Percentiles rank a stretch among this genome's conserved stretches.
Evolutionary conservation across 2,797 vertebrate genomes (phyloP).

Genomic region (Chaetophractus vellerosus): DNA sequence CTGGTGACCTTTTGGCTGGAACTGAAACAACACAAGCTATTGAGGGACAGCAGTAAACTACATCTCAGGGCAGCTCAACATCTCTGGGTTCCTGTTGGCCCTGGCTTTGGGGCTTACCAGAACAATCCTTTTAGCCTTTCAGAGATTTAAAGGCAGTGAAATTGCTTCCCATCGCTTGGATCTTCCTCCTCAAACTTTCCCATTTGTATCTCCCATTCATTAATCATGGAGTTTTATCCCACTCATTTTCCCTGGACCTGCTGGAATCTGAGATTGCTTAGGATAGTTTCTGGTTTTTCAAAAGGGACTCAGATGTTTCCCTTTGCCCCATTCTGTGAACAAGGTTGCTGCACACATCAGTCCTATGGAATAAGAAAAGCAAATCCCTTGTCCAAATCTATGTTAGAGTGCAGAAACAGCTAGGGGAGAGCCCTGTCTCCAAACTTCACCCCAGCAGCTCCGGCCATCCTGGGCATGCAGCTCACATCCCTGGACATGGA

Average conservation of each 20-base stretch:
- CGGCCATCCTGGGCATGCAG: not conserved
- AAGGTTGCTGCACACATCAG: not conserved
- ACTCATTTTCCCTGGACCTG: not conserved
- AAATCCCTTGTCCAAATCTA: not conserved
- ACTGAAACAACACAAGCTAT: not conserved
- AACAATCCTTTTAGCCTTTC: not conserved
- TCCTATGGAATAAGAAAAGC: not conserved
- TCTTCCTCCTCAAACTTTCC: not conserved
- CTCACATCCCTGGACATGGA: conserved; percentile 64
- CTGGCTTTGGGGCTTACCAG: not conserved
- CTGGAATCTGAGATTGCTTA: not conserved
- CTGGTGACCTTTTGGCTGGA: not conserved
- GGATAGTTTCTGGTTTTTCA: not conserved
- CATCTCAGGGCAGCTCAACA: not conserved
- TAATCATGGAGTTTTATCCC: not conserved
- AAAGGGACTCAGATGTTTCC: not conserved
- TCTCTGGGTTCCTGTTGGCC: not conserved
- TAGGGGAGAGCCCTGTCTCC: not conserved
- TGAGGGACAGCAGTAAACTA: not conserved
- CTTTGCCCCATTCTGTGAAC: conserved; percentile 26
- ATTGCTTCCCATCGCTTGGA: not conserved
- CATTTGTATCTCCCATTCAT: not conserved
- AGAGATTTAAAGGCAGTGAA: not conserved
- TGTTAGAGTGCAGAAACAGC: not conserved
- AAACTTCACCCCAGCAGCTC: not conserved